Evolutionary conservation across 2,888 invertebrate genomes (phyloP), one percentile per base, ranked within the genome.

Genomic region (Harmothoe impar): DNA sequence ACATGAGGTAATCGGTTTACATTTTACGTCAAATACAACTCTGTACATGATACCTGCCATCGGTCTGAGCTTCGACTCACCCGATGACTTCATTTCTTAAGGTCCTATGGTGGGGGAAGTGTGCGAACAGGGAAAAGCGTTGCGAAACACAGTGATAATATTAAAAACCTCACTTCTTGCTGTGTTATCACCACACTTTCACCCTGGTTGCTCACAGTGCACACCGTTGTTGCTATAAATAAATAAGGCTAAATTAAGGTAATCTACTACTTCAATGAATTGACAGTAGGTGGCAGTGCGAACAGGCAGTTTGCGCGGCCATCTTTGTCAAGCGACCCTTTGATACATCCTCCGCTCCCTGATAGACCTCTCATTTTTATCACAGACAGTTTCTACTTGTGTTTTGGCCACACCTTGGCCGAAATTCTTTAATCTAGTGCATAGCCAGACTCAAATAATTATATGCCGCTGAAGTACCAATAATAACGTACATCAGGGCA

Each of bases 271-370:
- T 81, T 81, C 81, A 81, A 81, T 43, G 17, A 33, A 81, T 35
- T 81, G 81, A 81, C 56, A 86, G 86, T 54, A 86, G 86, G 86
- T 86, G 86, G 86, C 86, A 86, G 86, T 86, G 54, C 54, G 54
- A 86, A 86, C 86, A 56, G 86, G 86, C 86, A 86, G 86, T 86
- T 54, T 54, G 86, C 86, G 54, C 86, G 86, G 54, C 86, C 86
- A 86, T 52, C 86, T 86, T 54, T 86, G 86, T 86, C 86, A 54
- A 7, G 25, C 52, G 86, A 86, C 86, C 84, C 51, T 78, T 35
- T 52, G 33, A 15, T 25, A 15, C 81, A 20, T 81, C 81, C 33
- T 43, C 33, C 81, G 43, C 43, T 81, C 81, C 81, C 81, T 81
- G 81, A 81, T 81, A 81, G 20, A 77, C 77, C 77, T 43, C 62